Conservation (phyloP, 2,797 vertebrate species). For the Poeciliopsis gracilis region DNA sequence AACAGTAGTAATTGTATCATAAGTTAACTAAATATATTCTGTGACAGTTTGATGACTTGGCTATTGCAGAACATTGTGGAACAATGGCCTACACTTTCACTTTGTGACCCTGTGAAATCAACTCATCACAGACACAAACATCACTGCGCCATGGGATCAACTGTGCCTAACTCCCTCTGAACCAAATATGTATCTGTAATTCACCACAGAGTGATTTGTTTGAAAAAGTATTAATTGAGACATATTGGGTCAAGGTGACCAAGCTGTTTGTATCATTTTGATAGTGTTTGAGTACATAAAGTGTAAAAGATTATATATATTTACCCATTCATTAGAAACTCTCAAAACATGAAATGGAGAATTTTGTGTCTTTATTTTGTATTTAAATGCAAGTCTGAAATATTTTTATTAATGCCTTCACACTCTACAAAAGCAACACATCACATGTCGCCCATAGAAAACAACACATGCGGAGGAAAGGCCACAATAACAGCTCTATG, state of each 20-base stretch:
- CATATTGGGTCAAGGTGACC: not conserved
- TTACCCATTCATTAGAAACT: not conserved
- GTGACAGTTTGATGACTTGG: not conserved
- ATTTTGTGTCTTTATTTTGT: not conserved
- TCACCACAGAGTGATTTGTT: not conserved
- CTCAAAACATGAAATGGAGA: not conserved
- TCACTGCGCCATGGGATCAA: not conserved
- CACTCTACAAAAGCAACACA: constrained; percentile 48
- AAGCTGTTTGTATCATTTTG: not conserved
- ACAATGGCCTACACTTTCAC: not conserved
- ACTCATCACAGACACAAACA: not conserved
- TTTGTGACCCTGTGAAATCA: not conserved
- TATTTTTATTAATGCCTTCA: constrained; percentile 60
- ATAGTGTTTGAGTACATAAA: not conserved
- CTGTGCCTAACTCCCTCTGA: not conserved
- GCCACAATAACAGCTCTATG: constrained; percentile 7
- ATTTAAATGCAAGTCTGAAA: not conserved
- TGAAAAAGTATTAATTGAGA: not conserved
- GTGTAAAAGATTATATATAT: not conserved
- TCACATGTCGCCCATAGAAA: constrained; percentile 11
- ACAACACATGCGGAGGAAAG: constrained; percentile 18
- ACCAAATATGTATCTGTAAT: not conserved
- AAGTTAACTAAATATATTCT: not conserved
- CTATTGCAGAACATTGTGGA: not conserved
- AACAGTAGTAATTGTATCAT: not conserved